Conservation (phyloP, 2,113 vertebrate species). For the Corythaeola cristata region DNA sequence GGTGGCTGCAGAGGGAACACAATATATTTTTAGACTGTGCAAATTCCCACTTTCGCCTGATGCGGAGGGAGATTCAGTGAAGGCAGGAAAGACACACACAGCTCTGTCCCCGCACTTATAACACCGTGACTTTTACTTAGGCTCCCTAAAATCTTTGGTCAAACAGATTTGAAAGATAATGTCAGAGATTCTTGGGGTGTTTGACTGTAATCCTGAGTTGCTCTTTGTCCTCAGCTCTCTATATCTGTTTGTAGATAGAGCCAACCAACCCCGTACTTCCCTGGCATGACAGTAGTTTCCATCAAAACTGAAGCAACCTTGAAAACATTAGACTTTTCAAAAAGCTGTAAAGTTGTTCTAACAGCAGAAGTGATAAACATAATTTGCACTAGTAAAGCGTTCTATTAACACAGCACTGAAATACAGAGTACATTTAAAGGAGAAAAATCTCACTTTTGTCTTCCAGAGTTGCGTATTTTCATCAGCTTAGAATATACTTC, state of each 20-base stretch:
- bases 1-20: background rate
- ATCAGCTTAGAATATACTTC: background rate
- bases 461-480: background rate
- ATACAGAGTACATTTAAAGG: background rate
- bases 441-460: background rate
- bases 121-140: background rate
- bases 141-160: constrained; percentile 22
- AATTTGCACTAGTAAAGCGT: background rate
- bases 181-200: background rate
- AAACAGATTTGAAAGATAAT: background rate
- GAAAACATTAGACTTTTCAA: background rate
- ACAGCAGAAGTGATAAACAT: background rate
- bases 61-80: background rate
- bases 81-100: constrained; percentile 20
- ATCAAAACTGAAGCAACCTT: background rate
- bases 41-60: background rate
- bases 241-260: background rate
- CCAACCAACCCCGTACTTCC: background rate
- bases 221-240: background rate
- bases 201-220: background rate
- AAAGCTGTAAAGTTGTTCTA: background rate
- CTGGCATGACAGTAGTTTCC: background rate
- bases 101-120: background rate
- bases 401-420: background rate
- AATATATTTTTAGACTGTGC: constrained; percentile 4